Evolutionary conservation across 2,888 invertebrate species (phyloP).

Genomic region (Lepidonotus clava): DNA sequence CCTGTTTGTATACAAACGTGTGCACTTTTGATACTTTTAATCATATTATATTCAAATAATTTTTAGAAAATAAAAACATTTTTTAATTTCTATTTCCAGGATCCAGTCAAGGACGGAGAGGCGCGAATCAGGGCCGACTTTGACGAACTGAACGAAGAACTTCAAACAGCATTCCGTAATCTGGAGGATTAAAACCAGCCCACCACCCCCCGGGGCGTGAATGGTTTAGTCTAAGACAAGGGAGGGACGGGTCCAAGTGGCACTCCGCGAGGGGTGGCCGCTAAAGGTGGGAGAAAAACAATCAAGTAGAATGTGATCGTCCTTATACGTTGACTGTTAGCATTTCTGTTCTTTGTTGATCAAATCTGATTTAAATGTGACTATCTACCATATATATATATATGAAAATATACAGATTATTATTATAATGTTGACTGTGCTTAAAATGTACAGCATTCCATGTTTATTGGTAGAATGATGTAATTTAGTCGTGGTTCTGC

Average conservation of each 20-base stretch:
- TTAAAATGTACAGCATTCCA: too few relatives aligned
- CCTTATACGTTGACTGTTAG: background rate
- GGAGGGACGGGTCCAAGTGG: background rate
- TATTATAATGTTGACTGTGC: too few relatives aligned
- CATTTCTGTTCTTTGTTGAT: background rate
- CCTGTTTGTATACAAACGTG: too few relatives aligned
- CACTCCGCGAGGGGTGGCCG: background rate
- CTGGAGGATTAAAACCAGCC: conserved; percentile 87
- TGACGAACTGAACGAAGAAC: conserved; percentile 97
- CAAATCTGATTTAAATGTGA: background rate
- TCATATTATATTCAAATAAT: too few relatives aligned
- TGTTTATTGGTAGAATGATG: too few relatives aligned
- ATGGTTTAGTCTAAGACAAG: background rate
- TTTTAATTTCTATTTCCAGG: too few relatives aligned
- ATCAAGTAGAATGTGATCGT: background rate
- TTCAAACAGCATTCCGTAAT: conserved; percentile 98
- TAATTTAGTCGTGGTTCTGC: too few relatives aligned
- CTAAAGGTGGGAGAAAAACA: background rate
- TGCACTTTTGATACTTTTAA: too few relatives aligned
- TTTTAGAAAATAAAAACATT: too few relatives aligned
- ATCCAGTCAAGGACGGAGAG: conserved; percentile 99
- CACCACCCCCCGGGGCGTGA: background rate
- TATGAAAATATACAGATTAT: background rate
- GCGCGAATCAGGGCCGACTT: conserved; percentile 97
- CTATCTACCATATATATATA: background rate